Evolutionary conservation across 2,113 vertebrate species (phyloP).

Genomic region (Oryzias javanicus): DNA sequence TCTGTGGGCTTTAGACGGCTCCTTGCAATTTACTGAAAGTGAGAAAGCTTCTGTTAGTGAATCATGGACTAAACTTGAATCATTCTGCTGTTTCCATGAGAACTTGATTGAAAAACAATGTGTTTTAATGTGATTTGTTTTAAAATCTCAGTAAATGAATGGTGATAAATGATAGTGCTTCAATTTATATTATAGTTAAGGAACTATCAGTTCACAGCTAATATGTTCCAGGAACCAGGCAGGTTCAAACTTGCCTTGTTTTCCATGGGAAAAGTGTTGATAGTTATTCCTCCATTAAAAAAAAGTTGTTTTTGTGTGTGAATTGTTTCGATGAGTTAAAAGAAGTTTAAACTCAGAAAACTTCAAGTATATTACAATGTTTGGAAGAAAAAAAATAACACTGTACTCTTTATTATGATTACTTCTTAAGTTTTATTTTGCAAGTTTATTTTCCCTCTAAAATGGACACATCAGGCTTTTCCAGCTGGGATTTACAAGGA

Average conservation of each 20-base stretch:
- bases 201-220: background rate
- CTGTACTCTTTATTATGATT: background rate
- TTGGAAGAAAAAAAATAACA: background rate
- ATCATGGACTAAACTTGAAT: background rate
- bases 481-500: constrained; percentile 21
- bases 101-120: background rate
- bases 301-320: background rate
- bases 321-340: background rate
- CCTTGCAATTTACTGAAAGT: constrained; percentile 1
- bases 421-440: background rate
- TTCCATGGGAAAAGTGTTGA: background rate
- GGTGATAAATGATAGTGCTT: background rate
- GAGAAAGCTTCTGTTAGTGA: background rate
- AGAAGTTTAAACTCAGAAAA: too few relatives aligned
- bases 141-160: background rate
- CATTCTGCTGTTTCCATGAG: background rate
- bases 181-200: constrained; percentile 13
- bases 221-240: background rate
- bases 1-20: constrained; percentile 2
- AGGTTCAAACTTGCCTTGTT: constrained; percentile 13
- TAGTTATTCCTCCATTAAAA: background rate
- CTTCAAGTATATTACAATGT: background rate
- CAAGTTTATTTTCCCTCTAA: background rate
- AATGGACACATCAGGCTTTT: background rate
- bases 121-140: background rate